These are phyloP conservation scores for Tor tambroides DNA, from an alignment of 2,113 vertebrate genomes.

Conservation along the genomic window DNA sequence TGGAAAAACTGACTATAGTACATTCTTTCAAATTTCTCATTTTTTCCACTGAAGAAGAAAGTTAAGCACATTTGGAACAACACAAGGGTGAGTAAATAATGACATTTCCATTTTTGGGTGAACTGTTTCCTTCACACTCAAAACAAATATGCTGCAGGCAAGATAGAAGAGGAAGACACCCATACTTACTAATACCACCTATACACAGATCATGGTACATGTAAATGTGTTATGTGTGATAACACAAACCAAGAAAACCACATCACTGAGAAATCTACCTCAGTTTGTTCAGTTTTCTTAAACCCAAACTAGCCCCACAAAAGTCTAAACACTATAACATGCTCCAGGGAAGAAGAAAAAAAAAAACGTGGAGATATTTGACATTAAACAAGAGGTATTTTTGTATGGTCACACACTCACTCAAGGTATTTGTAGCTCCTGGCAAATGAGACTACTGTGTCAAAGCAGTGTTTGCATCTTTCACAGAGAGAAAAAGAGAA, in stretches of 20 bases:
- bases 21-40: background rate
- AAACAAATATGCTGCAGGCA: background rate
- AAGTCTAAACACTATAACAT: background rate
- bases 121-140: too few species aligned
- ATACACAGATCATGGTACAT: background rate
- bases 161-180: background rate
- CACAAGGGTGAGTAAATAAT: background rate
- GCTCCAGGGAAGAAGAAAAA: background rate
- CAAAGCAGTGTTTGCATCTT: slow-evolving; percentile 24
- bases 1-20: background rate
- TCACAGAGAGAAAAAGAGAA: slow-evolving; percentile 9
- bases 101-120: too few species aligned
- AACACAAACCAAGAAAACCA: background rate
- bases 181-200: background rate
- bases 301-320: background rate
- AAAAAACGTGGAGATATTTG: background rate
- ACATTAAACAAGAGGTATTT: background rate
- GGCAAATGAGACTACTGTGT: slow-evolving; percentile 14
- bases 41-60: background rate
- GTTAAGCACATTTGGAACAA: background rate
- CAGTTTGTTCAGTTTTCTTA: slow-evolving; percentile 8
- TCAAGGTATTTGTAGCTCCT: slow-evolving; percentile 25
- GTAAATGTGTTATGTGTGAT: background rate
- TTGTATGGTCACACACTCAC: background rate
- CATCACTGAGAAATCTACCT: background rate